phyloP scores from a whole-genome alignment of 1,140 invertebrate genomes.

The Acromyrmex echinatior region DNA sequence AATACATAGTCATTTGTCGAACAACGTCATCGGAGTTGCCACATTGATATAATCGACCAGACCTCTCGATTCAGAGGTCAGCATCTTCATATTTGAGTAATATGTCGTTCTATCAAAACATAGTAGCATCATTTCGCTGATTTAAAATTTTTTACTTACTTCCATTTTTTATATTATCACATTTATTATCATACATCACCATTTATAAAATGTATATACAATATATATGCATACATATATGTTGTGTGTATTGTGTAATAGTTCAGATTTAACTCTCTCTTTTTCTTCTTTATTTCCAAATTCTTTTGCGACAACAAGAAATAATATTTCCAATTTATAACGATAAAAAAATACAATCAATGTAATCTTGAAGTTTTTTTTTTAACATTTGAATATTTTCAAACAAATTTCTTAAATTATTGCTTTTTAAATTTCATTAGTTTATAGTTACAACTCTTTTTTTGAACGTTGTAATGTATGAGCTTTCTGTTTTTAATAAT shows the following conservation, averaged over 20 bases:
- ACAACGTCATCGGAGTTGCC: conserved; percentile 33
- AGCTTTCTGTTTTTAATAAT: not conserved
- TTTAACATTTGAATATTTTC: not conserved
- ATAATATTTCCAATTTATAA: not conserved
- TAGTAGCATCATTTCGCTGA: not conserved
- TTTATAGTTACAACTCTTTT: not conserved
- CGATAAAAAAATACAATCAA: not conserved
- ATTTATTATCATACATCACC: not conserved
- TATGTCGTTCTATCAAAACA: conserved; percentile 8
- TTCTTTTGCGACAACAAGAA: not conserved
- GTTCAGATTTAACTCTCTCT: not conserved
- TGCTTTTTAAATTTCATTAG: conserved; percentile 2
- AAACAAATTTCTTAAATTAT: conserved; percentile 22
- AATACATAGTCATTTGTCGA: not conserved
- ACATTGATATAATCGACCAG: conserved; percentile 61
- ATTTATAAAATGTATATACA: not conserved
- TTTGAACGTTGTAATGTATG: not conserved
- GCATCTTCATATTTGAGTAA: conserved; percentile 28
- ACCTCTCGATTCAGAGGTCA: conserved; percentile 60
- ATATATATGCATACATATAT: not conserved
- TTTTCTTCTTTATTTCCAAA: not conserved
- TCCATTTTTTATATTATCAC: not conserved
- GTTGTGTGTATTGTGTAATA: not conserved
- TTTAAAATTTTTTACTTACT: not conserved
- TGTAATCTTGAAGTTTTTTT: not conserved